Evolutionary conservation across 1,140 invertebrate species (phyloP), one percentile per base, ranked within the genome.

Genomic region (Aphelenchoides besseyi): DNA sequence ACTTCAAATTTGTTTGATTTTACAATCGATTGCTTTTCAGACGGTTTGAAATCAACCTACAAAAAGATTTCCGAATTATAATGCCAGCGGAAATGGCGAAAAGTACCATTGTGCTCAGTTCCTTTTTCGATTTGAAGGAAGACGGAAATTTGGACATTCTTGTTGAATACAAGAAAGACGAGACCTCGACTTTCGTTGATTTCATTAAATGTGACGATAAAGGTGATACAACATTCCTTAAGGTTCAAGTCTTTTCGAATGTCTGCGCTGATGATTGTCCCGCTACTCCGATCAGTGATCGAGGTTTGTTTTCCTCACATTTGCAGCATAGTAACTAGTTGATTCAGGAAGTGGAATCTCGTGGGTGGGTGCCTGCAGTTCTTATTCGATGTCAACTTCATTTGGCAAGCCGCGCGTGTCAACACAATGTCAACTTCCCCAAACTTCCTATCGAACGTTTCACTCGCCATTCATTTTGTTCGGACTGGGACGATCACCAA

Each of bases 391-490:
- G 81, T 59, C 82, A 9, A 79, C 80, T 68, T 73, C 79, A 26
- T 81, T 70, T 69, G 81, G 81, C 5, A 70, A 70, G 8, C 48
- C 59, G 32, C 70, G 70, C 28, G 64, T 66, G 23, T 68, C 75
- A 23, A 48, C 71, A 3, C 77, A 80, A 28, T 90, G 92, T 0
- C 95, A 98, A 85, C 82, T 97, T 30, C 90, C 93, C 0, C 94
- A 98, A 85, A 93, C 92, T 26, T 91, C 93, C 0, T 91, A 97
- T 82, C 92, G 92, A 82, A 89, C 93, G 2, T 87, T 98, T 16
- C 93, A 95, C 85, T 85, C 96, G 52, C 95, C 96, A 0, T 98
- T 94, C 84, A 91, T 91, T 0, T 90, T 95, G 52, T 97, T 98
- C 86, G 96, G 96, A 3, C 87, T 98, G 1, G 95, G 95, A 16